Conservation (phyloP, 2,888 invertebrate genomes). For the Eubasilissa splendida region DNA sequence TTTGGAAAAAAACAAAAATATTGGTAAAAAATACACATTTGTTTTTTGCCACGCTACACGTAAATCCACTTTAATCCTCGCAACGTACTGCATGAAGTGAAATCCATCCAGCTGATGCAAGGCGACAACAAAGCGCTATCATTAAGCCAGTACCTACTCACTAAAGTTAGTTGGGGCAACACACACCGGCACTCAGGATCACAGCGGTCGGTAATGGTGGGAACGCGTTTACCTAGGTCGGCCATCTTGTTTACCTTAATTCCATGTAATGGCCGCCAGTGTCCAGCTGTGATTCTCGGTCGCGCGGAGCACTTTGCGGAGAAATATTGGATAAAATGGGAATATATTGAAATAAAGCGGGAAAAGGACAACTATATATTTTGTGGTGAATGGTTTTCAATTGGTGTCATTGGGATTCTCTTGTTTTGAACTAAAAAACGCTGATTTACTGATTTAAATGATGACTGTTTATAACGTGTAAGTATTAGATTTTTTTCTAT, state of each 20-base stretch:
- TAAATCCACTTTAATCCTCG: neutral
- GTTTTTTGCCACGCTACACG: neutral
- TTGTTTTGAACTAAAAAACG: too few relatives aligned
- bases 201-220: conserved; percentile 58
- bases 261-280: conserved; percentile 47
- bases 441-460: too few relatives aligned
- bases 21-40: neutral
- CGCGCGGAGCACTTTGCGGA: conserved; percentile 18
- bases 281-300: conserved; percentile 49
- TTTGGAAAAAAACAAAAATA: too few relatives aligned
- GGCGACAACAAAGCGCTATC: neutral
- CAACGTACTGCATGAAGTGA: neutral
- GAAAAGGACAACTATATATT: too few relatives aligned
- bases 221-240: conserved; percentile 53
- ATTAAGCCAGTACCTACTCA: conserved; percentile 11
- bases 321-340: conserved; percentile 28
- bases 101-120: neutral
- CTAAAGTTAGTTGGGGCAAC: conserved; percentile 20
- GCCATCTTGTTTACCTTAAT: conserved; percentile 51
- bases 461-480: too few relatives aligned
- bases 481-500: too few relatives aligned
- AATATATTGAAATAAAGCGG: neutral
- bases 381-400: too few relatives aligned
- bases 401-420: too few relatives aligned
- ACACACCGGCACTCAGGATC: conserved; percentile 49